Evolutionary conservation across 1,140 invertebrate species (phyloP).

Genomic region (Melanaphis sacchari): DNA sequence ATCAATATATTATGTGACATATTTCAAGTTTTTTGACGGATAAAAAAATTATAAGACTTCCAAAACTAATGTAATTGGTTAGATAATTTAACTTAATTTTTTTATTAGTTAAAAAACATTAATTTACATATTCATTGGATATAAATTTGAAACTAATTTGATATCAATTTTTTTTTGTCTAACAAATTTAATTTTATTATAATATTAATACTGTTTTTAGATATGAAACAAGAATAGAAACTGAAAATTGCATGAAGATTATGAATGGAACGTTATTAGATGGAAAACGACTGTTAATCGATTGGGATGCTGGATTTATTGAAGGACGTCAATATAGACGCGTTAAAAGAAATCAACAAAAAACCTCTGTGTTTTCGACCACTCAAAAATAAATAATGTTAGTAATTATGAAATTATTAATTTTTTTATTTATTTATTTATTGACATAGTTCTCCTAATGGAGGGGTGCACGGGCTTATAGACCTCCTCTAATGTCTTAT

Average conservation of each 20-base stretch:
- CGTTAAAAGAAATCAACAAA: slow-evolving; percentile 71
- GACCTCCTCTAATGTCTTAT: too few species aligned
- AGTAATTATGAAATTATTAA: background rate
- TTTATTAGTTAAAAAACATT: background rate
- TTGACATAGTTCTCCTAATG: too few species aligned
- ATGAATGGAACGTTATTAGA: slow-evolving; percentile 95
- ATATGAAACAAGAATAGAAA: slow-evolving; percentile 84
- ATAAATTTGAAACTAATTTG: background rate
- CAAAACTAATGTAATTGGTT: background rate
- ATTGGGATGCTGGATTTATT: slow-evolving; percentile 98
- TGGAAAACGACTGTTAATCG: slow-evolving; percentile 93
- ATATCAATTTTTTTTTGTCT: background rate
- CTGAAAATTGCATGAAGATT: slow-evolving; percentile 93
- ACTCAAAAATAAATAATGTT: background rate
- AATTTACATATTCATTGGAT: background rate
- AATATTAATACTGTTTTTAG: slow-evolving; percentile 74
- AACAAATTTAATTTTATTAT: background rate
- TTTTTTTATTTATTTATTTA: too few species aligned
- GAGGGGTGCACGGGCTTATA: too few species aligned
- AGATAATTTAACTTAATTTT: background rate
- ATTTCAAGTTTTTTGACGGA: background rate
- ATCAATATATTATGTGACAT: background rate
- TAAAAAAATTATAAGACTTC: background rate
- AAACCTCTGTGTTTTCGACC: slow-evolving; percentile 68
- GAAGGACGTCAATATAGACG: slow-evolving; percentile 97